Evolutionary conservation across 2,113 vertebrate genomes (phyloP).

Genomic region (Peromyscus californicus): DNA sequence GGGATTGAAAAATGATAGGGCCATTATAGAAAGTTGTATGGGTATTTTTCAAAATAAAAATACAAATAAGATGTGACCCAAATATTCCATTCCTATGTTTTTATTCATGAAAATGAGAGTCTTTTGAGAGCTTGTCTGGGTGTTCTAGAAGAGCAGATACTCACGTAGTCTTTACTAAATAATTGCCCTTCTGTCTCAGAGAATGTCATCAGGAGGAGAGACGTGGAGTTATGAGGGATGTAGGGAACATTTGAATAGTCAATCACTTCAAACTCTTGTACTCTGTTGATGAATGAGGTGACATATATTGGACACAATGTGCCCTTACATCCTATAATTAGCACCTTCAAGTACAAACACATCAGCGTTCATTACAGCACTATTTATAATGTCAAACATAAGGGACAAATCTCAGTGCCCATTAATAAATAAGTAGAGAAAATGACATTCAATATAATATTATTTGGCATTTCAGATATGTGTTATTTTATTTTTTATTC

Average conservation of each 20-base stretch:
- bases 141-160: neutral
- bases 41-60: neutral
- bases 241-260: too few species aligned
- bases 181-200: neutral
- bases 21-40: neutral
- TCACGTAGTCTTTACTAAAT: neutral
- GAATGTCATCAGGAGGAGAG: accelerated
- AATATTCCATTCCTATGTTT: neutral
- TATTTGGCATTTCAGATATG: neutral
- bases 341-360: neutral
- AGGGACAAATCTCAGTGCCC: neutral
- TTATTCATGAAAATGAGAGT: neutral
- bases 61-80: neutral
- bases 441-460: neutral
- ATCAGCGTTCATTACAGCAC: neutral
- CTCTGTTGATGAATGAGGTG: neutral
- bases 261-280: neutral
- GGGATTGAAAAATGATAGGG: neutral
- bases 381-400: neutral
- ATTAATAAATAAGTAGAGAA: neutral
- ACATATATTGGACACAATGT: neutral
- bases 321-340: neutral
- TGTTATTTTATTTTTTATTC: neutral
- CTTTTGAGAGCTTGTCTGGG: neutral
- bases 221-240: neutral